Evolutionary conservation across 2,113 vertebrate genomes (phyloP).

Genomic region (Eidolon helvum): DNA sequence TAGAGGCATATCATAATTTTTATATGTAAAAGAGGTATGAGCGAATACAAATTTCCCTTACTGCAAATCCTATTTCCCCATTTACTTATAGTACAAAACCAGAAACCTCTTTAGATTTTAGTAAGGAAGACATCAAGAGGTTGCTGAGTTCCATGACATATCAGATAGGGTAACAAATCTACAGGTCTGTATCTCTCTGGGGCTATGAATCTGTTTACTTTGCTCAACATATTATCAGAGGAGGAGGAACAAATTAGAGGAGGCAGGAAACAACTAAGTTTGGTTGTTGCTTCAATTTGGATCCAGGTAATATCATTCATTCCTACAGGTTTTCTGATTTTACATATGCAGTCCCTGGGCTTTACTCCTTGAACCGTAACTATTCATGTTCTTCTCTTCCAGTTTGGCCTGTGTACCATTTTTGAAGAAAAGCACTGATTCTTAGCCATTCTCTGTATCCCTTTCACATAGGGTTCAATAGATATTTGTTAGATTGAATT

Average conservation of each 20-base stretch:
- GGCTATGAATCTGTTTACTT: background rate
- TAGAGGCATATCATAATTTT: background rate
- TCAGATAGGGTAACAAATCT: background rate
- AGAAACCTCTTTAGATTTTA: slow-evolving; percentile 9
- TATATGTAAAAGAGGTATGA: background rate
- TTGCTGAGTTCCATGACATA: background rate
- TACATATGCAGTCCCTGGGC: background rate
- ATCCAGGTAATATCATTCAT: background rate
- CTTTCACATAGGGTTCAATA: background rate
- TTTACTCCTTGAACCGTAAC: background rate
- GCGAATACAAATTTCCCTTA: background rate
- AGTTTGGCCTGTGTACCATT: background rate
- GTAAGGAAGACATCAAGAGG: background rate
- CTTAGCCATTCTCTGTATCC: background rate
- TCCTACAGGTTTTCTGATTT: background rate
- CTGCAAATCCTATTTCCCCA: background rate
- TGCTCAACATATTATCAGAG: background rate
- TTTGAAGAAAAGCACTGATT: background rate
- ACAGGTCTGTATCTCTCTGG: background rate
- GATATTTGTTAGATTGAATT: background rate
- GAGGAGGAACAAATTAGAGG: background rate
- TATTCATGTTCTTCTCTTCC: background rate
- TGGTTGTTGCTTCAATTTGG: background rate
- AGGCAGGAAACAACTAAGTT: background rate
- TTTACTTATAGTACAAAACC: background rate